Percentiles rank a stretch among this genome's conserved stretches.
phyloP scores from a whole-genome alignment of 2,113 vertebrate genomes.

The Poecile atricapillus region DNA sequence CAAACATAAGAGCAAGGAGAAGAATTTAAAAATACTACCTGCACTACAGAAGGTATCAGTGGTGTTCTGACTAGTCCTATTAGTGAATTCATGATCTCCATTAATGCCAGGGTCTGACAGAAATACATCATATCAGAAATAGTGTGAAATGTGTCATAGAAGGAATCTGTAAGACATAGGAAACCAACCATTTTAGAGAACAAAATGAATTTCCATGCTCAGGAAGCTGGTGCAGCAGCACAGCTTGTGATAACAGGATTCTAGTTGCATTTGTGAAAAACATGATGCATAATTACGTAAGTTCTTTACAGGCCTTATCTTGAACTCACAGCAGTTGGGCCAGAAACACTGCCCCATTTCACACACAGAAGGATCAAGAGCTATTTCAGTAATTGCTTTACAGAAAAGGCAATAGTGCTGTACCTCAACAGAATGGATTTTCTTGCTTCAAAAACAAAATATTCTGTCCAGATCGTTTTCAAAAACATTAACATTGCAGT shows the following conservation, averaged over 20 bases:
- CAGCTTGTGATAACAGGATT: not conserved
- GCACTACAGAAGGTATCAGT: slow-evolving; percentile 80
- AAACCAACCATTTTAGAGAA: not conserved
- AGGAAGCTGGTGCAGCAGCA: not conserved
- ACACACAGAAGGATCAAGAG: not conserved
- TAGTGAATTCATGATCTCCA: slow-evolving; percentile 87
- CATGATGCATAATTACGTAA: not conserved
- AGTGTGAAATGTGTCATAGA: slow-evolving; percentile 91
- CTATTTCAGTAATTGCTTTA: not conserved
- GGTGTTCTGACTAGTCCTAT: slow-evolving; percentile 85
- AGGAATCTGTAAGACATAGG: slow-evolving; percentile 79
- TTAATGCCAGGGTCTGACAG: slow-evolving; percentile 87
- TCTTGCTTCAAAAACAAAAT: not conserved
- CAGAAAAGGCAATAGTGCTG: not conserved
- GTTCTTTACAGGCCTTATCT: not conserved
- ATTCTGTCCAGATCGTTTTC: not conserved
- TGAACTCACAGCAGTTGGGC: not conserved
- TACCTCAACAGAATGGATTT: not conserved
- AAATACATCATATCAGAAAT: slow-evolving; percentile 93
- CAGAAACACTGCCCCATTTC: not conserved
- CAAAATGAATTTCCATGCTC: not conserved
- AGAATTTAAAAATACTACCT: slow-evolving; percentile 73
- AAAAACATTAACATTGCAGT: not conserved
- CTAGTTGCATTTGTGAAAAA: not conserved
- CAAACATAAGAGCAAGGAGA: not conserved